Evolutionary conservation across 2,113 vertebrate genomes (phyloP).

Genomic region (Meriones unguiculatus): DNA sequence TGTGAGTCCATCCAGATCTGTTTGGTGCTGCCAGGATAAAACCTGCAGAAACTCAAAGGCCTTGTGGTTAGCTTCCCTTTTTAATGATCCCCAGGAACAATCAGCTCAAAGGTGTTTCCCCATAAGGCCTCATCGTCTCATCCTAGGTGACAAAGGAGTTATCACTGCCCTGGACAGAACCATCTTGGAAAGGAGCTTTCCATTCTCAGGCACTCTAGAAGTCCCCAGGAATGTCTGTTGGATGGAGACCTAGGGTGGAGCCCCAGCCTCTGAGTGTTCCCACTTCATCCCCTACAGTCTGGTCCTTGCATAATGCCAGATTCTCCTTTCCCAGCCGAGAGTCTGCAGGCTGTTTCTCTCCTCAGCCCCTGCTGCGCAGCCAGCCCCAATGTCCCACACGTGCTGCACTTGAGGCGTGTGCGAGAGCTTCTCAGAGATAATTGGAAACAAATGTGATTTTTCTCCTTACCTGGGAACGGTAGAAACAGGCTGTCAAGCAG

Average conservation of each 20-base stretch:
- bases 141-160: background rate
- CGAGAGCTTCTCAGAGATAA: background rate
- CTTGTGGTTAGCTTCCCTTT: background rate
- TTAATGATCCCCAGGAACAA: background rate
- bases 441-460: slow-evolving; percentile 3
- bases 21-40: background rate
- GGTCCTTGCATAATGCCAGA: background rate
- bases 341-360: background rate
- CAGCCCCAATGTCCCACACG: background rate
- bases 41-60: background rate
- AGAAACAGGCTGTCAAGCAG: background rate
- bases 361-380: background rate
- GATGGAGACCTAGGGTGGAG: background rate
- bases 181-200: background rate
- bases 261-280: background rate
- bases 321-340: background rate
- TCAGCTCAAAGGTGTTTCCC: background rate
- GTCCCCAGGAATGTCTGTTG: background rate
- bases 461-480: background rate
- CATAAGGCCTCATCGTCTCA: background rate
- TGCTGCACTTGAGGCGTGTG: background rate
- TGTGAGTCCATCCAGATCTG: background rate
- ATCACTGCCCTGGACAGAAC: background rate
- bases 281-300: background rate
- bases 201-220: background rate